Percentiles rank a stretch among this genome's conserved stretches.
These are phyloP conservation scores for Andrena praecox DNA, from an alignment of 2,888 invertebrate species.

Conservation along the genomic window DNA sequence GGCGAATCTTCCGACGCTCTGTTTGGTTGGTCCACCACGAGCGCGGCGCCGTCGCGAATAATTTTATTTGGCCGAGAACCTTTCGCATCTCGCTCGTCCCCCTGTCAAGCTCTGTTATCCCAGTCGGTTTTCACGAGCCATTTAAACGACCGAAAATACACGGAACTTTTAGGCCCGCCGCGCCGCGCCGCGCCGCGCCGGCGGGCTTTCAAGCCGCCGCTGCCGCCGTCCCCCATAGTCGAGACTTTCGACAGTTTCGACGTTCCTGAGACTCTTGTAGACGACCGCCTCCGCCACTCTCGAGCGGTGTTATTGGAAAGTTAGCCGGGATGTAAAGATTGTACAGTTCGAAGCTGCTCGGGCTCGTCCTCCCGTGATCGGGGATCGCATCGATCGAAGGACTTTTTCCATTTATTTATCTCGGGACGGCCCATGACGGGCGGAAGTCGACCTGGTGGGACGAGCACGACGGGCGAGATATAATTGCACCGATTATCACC, in stretches of 20 bases:
- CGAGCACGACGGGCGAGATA: constrained; percentile 16
- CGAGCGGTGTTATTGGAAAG: constrained; percentile 32
- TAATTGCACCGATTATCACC: constrained; percentile 9
- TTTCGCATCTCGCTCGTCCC: background rate
- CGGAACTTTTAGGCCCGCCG: constrained; percentile 24
- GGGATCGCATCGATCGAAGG: constrained; percentile 12
- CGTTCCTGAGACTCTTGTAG: constrained; percentile 1
- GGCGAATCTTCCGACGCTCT: background rate
- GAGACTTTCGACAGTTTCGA: constrained; percentile 24
- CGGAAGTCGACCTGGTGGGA: constrained; percentile 23
- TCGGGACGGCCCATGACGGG: background rate
- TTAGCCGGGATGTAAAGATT: constrained; percentile 10
- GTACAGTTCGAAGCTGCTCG: background rate
- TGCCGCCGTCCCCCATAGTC: background rate
- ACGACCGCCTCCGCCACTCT: background rate
- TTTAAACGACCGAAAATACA: constrained; percentile 30
- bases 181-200: background rate
- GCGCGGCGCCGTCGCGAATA: background rate
- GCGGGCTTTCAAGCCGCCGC: constrained; percentile 2
- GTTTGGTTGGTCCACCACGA: background rate
- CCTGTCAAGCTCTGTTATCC: constrained; percentile 16
- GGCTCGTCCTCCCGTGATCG: background rate
- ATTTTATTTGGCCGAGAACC: background rate
- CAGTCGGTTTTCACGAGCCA: constrained; percentile 11
- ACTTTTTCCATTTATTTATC: constrained; percentile 19